Conservation (phyloP, 1,140 invertebrate genomes). For the Solen grandis region DNA sequence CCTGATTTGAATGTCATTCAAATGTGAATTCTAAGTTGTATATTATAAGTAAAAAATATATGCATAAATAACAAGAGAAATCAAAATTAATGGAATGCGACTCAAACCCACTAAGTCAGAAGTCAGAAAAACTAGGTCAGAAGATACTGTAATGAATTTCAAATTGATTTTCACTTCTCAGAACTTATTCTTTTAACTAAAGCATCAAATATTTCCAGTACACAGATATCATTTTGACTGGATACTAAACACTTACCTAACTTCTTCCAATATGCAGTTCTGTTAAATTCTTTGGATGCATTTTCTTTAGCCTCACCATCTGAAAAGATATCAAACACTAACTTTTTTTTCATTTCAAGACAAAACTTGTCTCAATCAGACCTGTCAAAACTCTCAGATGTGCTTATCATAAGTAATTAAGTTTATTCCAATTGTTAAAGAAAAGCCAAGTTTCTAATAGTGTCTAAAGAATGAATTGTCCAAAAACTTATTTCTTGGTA, state of each 20-base stretch:
- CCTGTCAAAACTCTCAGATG: not conserved
- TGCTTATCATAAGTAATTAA: not conserved
- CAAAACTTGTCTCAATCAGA: not conserved
- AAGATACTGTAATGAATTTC: no score
- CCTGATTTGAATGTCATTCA: not conserved
- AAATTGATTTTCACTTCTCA: not conserved
- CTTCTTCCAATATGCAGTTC: slow-evolving; percentile 36
- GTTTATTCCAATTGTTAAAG: not conserved
- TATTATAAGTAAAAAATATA: not conserved
- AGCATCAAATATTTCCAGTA: no score
- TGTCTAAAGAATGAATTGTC: no score
- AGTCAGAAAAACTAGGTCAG: no score
- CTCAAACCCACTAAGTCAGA: no score
- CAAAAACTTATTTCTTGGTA: not conserved
- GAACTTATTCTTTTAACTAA: not conserved
- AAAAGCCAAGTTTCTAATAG: not conserved
- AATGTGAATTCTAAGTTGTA: not conserved
- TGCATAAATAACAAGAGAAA: not conserved
- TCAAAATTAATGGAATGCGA: no score
- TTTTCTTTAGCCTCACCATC: slow-evolving; percentile 24
- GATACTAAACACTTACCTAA: slow-evolving; percentile 35
- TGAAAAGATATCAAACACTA: no score
- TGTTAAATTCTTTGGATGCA: slow-evolving; percentile 19
- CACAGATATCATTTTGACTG: no score
- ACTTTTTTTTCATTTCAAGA: no score